Evolutionary conservation across 2,888 invertebrate species (phyloP).

Genomic region (Troides helena): DNA sequence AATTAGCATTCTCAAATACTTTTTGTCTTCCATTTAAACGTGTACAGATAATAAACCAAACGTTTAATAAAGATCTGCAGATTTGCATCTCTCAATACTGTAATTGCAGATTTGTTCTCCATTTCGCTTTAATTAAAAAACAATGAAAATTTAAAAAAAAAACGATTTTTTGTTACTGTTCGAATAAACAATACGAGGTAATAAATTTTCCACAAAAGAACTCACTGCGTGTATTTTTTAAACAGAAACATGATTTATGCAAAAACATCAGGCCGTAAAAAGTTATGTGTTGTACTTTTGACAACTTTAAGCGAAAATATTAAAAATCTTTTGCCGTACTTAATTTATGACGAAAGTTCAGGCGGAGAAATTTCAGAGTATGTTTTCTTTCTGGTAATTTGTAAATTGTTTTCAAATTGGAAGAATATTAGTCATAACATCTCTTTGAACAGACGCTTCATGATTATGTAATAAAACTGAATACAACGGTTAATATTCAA

Average conservation of each 20-base stretch:
- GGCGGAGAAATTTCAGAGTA: conserved; percentile 11
- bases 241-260: conserved; percentile 19
- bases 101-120: too few species aligned
- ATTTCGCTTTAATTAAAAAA: background rate
- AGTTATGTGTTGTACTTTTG: conserved; percentile 27
- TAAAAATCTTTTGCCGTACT: conserved; percentile 25
- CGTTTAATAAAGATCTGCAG: too few species aligned
- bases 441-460: background rate
- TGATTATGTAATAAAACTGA: background rate
- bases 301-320: conserved; percentile 30
- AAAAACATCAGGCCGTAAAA: conserved; percentile 20
- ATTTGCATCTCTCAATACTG: too few species aligned
- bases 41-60: too few species aligned
- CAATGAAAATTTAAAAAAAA: background rate
- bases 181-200: conserved; percentile 3
- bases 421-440: conserved; percentile 9
- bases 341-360: conserved; percentile 27
- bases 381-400: conserved; percentile 21
- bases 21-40: too few species aligned
- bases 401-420: conserved; percentile 25
- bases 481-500: too few species aligned
- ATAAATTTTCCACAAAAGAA: background rate
- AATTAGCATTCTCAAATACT: too few species aligned
- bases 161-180: background rate
- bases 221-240: conserved; percentile 10